Conservation (phyloP, 2,113 vertebrate species). For the Tetrax tetrax region DNA sequence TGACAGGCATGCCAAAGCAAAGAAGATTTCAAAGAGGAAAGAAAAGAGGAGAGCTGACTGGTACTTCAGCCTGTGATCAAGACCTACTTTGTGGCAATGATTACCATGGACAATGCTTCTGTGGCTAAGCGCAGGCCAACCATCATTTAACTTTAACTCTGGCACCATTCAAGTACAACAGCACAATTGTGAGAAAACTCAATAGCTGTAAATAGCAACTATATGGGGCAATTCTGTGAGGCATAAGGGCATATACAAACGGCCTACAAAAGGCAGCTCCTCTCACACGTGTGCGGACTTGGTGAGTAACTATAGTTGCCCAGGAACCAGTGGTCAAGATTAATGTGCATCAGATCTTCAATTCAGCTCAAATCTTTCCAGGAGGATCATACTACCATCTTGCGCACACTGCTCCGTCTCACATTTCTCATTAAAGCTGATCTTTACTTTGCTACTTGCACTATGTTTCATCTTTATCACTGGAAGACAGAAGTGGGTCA, state of each 20-base stretch:
- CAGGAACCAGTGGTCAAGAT: not conserved
- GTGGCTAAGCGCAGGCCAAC: not conserved
- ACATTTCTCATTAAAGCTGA: not conserved
- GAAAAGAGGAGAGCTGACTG: conserved; percentile 23
- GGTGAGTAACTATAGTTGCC: not conserved
- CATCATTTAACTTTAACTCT: not conserved
- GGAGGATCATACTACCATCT: not conserved
- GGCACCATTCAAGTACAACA: conserved; percentile 11
- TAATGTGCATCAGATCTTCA: not conserved
- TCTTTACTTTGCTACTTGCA: not conserved
- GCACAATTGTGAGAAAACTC: not conserved
- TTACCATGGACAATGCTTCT: not conserved
- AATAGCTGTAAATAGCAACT: not conserved
- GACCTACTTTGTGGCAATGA: not conserved
- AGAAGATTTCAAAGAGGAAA: conserved; percentile 29
- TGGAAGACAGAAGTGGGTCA: not conserved
- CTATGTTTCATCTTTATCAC: not conserved
- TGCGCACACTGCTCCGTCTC: not conserved
- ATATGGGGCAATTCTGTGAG: not conserved
- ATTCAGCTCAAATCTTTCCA: not conserved
- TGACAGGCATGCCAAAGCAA: conserved; percentile 49
- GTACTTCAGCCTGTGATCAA: conserved; percentile 31
- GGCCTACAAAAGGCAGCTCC: not conserved
- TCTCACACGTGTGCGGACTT: rapidly evolving
- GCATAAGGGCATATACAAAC: not conserved